These are phyloP conservation scores for Buphagus erythrorhynchus DNA, from an alignment of 2,797 vertebrate species.

Conservation along the genomic window DNA sequence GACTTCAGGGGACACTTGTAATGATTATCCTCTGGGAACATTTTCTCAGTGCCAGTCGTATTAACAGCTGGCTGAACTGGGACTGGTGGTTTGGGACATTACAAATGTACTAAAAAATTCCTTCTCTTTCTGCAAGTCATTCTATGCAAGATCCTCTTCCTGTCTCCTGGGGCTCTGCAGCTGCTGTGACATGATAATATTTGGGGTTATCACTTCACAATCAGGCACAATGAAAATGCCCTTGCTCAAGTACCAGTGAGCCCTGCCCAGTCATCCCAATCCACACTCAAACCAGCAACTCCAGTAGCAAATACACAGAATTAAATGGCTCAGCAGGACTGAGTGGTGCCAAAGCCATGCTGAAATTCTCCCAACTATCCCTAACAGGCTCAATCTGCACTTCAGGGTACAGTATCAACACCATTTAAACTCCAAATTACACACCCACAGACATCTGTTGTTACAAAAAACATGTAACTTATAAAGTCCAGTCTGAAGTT, in stretches of 20 bases:
- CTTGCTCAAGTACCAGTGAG: neutral
- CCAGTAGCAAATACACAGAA: neutral
- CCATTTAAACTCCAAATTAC: neutral
- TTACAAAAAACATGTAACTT: neutral
- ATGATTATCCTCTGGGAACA: neutral
- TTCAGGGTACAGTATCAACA: neutral
- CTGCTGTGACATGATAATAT: neutral
- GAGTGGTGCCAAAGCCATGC: neutral
- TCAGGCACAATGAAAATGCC: neutral
- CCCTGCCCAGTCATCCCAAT: neutral
- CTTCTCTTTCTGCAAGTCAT: conserved; percentile 19
- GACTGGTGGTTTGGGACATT: neutral
- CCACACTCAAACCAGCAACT: neutral
- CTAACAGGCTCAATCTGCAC: neutral
- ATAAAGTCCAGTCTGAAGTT: neutral
- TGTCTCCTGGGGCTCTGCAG: neutral
- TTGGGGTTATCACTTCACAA: neutral
- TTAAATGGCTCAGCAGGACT: neutral
- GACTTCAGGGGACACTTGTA: neutral
- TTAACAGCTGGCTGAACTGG: neutral
- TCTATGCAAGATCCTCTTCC: neutral
- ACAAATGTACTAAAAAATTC: neutral
- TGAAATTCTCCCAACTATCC: neutral
- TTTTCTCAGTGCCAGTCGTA: neutral
- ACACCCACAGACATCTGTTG: neutral